These are phyloP conservation scores for Micromussa lordhowensis DNA, from an alignment of 92 coral and sea anemone species.

Conservation along the genomic window DNA sequence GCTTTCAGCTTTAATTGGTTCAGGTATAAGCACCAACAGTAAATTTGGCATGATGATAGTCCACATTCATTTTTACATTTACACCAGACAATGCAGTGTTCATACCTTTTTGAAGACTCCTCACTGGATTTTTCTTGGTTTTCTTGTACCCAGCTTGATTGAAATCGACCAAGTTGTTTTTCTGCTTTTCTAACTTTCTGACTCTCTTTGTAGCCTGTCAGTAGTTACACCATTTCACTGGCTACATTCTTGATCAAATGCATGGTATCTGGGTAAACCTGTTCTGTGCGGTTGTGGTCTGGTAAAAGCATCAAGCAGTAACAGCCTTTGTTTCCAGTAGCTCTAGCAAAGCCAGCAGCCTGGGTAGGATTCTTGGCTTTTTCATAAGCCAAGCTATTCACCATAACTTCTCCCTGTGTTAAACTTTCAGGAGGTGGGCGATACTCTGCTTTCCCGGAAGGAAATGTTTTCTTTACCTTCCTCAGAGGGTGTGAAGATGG, in stretches of 20 bases:
- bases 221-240: conserved; percentile 29
- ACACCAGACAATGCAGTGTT: not conserved
- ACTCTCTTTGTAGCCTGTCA: conserved; percentile 54
- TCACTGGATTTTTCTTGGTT: conserved; percentile 7
- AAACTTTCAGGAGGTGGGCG: conserved; percentile 28
- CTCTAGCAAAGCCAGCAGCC: conserved; percentile 40
- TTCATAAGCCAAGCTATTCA: conserved; percentile 60
- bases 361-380: conserved; percentile 58
- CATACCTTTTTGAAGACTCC: not conserved
- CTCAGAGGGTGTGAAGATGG: conserved; percentile 34
- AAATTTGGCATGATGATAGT: too few relatives aligned
- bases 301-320: conserved; percentile 64
- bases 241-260: conserved; percentile 60
- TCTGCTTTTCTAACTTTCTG: conserved; percentile 57
- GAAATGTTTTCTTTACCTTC: conserved; percentile 19
- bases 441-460: conserved; percentile 26
- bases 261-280: conserved; percentile 67
- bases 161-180: conserved; percentile 46
- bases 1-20: too few relatives aligned
- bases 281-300: conserved; percentile 49
- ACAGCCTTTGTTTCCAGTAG: conserved; percentile 62
- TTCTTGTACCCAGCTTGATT: not conserved
- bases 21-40: too few relatives aligned
- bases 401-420: conserved; percentile 28
- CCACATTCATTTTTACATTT: not conserved